Conservation (phyloP, 2,888 invertebrate species). For the Protodeltote pygarga region DNA sequence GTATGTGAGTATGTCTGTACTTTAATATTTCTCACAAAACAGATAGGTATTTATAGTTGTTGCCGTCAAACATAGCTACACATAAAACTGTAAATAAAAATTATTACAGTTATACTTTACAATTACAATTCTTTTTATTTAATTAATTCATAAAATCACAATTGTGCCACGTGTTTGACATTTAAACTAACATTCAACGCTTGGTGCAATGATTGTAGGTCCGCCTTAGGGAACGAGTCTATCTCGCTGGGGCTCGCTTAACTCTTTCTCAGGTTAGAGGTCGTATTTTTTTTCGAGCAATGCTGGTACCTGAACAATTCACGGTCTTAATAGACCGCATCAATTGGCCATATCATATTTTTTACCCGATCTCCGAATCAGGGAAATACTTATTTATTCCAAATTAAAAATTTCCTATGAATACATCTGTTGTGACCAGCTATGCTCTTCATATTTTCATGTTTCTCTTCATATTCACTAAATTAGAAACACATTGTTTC, state of each 20-base stretch:
- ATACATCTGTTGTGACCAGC: constrained; percentile 29
- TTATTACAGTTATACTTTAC: too few relatives aligned
- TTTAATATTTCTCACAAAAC: too few relatives aligned
- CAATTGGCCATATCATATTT: constrained; percentile 4
- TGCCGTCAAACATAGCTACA: too few relatives aligned
- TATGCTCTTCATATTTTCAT: constrained; percentile 23
- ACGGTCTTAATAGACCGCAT: not conserved
- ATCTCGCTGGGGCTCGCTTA: constrained; percentile 52
- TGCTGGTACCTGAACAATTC: constrained; percentile 48
- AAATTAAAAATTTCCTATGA: constrained; percentile 5
- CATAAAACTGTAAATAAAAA: too few relatives aligned
- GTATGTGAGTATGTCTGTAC: too few relatives aligned
- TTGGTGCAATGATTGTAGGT: constrained; percentile 53
- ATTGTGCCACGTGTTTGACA: not conserved
- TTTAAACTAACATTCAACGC: constrained; percentile 6
- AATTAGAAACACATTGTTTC: constrained; percentile 1
- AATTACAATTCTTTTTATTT: too few relatives aligned
- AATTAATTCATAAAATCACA: too few relatives aligned
- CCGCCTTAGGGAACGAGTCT: constrained; percentile 52
- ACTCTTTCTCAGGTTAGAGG: constrained; percentile 53
- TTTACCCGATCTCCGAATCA: not conserved
- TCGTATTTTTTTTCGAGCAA: constrained; percentile 38
- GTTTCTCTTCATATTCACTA: constrained; percentile 5
- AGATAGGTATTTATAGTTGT: too few relatives aligned
- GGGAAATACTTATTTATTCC: not conserved